These are phyloP conservation scores for Sclerodermus sp. DNA, from an alignment of 2,888 invertebrate species.

Conservation along the genomic window DNA sequence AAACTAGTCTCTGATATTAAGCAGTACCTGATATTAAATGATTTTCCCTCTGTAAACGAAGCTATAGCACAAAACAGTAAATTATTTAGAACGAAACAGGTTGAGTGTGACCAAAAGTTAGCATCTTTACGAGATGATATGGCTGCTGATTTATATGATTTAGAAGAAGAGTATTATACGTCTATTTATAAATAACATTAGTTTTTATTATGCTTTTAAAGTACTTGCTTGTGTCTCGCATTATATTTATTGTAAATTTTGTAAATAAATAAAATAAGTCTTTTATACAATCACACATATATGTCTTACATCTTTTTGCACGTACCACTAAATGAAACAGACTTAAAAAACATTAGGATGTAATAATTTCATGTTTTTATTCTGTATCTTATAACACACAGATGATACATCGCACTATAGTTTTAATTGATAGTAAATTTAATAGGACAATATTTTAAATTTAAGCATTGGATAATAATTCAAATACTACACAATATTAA, in stretches of 20 bases:
- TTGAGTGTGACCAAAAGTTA: constrained; percentile 90
- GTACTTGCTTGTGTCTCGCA: too few species aligned
- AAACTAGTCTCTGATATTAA: constrained; percentile 97
- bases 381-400: constrained; percentile 48
- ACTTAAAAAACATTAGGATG: constrained; percentile 14
- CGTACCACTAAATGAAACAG: neutral
- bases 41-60: constrained; percentile 97
- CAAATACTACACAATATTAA: constrained; percentile 40
- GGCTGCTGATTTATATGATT: constrained; percentile 88
- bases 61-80: constrained; percentile 93
- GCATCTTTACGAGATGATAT: constrained; percentile 92
- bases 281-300: constrained; percentile 9
- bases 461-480: constrained; percentile 41
- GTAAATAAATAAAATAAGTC: constrained; percentile 38
- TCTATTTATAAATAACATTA: constrained; percentile 72
- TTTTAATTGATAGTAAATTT: constrained; percentile 47
- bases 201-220: too few species aligned
- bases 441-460: constrained; percentile 42
- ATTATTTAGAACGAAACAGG: constrained; percentile 85
- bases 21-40: constrained; percentile 95
- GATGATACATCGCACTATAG: constrained; percentile 52
- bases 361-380: constrained; percentile 44
- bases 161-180: constrained; percentile 91
- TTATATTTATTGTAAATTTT: too few species aligned
- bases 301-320: neutral